phyloP scores from a whole-genome alignment of 2,797 vertebrate genomes.

The Lepus oiostolus region DNA sequence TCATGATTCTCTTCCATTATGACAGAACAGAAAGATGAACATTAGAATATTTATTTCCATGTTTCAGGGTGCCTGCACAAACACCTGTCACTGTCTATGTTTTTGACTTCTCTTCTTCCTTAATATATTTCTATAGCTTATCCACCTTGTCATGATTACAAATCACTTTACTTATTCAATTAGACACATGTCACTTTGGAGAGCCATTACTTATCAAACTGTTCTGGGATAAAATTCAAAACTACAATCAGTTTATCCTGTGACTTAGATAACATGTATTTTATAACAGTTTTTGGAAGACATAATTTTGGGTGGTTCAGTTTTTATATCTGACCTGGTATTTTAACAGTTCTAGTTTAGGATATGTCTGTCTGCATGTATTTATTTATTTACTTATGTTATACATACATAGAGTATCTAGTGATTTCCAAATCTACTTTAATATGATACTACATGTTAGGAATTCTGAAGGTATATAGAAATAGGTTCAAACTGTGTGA shows the following conservation, averaged over 20 bases:
- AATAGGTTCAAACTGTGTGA: not conserved
- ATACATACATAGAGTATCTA: not conserved
- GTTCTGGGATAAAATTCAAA: slow-evolving; percentile 85
- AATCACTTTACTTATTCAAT: slow-evolving; percentile 89
- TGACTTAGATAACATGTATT: slow-evolving; percentile 70
- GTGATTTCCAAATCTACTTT: not conserved
- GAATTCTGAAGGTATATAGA: not conserved
- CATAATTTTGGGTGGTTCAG: not conserved
- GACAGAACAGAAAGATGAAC: slow-evolving; percentile 90
- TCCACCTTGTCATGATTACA: slow-evolving; percentile 86
- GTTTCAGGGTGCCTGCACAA: slow-evolving; percentile 86
- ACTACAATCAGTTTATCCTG: slow-evolving; percentile 77
- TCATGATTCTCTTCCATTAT: slow-evolving; percentile 92
- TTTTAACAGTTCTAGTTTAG: slow-evolving; percentile 34
- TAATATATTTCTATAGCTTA: slow-evolving; percentile 84
- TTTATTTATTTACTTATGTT: too few species aligned
- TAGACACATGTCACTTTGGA: slow-evolving; percentile 88
- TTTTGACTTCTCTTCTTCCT: slow-evolving; percentile 67
- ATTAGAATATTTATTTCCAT: slow-evolving; percentile 90
- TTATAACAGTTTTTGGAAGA: not conserved
- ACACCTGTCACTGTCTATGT: slow-evolving; percentile 85
- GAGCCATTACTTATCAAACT: slow-evolving; percentile 87
- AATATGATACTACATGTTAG: not conserved
- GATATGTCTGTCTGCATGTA: not conserved
- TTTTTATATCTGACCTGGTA: slow-evolving; percentile 26